A percentile compares a stretch with the other conserved stretches of the same genome.
Conservation (phyloP, 2,113 vertebrate species). For the Macrotus californicus region DNA sequence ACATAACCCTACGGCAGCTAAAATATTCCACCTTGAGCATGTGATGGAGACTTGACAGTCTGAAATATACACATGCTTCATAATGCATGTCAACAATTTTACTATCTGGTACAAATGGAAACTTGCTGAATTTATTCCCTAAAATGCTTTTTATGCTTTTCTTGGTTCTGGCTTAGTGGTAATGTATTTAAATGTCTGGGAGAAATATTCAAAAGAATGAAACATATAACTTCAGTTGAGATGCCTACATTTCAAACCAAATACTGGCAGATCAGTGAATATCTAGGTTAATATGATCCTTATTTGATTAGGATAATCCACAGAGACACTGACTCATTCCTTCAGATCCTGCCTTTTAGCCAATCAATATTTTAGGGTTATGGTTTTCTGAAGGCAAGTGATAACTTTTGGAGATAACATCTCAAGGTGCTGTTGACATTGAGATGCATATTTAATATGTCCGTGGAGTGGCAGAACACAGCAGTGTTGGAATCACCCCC, state of each 20-base stretch:
- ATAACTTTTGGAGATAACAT: conserved; percentile 75
- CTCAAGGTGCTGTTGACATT: conserved; percentile 66
- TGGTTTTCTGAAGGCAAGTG: conserved; percentile 70
- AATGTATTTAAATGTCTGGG: conserved; percentile 80
- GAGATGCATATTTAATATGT: conserved; percentile 64
- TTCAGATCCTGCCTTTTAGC: conserved; percentile 77
- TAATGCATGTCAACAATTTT: conserved; percentile 74
- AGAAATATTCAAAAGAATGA: conserved; percentile 79
- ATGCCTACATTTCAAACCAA: conserved; percentile 81
- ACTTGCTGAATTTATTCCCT: conserved; percentile 74
- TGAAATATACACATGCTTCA: conserved; percentile 50
- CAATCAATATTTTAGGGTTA: conserved; percentile 79
- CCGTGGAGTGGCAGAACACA: conserved; percentile 59
- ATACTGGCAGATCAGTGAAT: conserved; percentile 68
- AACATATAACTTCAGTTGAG: conserved; percentile 78
- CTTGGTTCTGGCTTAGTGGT: conserved; percentile 74
- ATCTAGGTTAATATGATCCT: conserved; percentile 71
- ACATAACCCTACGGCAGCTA: background rate
- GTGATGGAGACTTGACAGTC: background rate
- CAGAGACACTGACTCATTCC: conserved; percentile 63
- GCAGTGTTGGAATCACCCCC: conserved; percentile 22
- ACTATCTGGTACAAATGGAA: conserved; percentile 73
- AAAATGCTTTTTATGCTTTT: conserved; percentile 71
- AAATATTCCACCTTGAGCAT: background rate
- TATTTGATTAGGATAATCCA: conserved; percentile 79